phyloP scores from a whole-genome alignment of 2,888 invertebrate genomes.

The Drosophila pseudotakahashii region DNA sequence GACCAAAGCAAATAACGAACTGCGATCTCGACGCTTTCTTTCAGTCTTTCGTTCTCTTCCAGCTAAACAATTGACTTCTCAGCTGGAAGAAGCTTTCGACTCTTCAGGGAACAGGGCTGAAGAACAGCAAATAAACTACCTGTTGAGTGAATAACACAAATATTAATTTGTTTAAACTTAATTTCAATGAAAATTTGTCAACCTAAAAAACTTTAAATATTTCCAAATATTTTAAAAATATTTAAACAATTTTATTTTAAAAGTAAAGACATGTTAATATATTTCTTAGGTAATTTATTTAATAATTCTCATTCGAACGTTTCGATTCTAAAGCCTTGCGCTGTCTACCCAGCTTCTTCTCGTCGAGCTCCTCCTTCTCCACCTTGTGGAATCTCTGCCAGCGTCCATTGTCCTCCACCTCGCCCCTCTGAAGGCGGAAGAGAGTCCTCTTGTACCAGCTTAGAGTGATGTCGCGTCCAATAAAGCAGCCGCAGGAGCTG shows the following conservation, averaged over 20 bases:
- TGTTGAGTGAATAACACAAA: slow-evolving; percentile 1
- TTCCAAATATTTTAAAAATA: not conserved
- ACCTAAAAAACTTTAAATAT: too few species aligned
- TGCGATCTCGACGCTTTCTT: not conserved
- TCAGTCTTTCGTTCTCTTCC: slow-evolving; percentile 22
- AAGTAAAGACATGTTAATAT: not conserved
- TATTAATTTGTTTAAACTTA: too few species aligned
- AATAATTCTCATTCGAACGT: slow-evolving; percentile 9
- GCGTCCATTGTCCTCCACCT: slow-evolving; percentile 68
- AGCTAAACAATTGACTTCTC: not conserved
- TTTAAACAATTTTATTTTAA: too few species aligned
- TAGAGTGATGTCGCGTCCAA: slow-evolving; percentile 80
- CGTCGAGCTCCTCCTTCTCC: slow-evolving; percentile 75
- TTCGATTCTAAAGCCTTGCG: slow-evolving; percentile 46
- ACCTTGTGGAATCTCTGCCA: slow-evolving; percentile 76
- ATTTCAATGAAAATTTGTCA: too few species aligned
- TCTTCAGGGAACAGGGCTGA: slow-evolving; percentile 21
- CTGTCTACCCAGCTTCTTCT: slow-evolving; percentile 67
- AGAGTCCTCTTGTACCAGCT: slow-evolving; percentile 81
- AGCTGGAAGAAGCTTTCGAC: slow-evolving; percentile 34
- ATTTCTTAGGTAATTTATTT: slow-evolving; percentile 8
- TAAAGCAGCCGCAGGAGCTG: slow-evolving; percentile 81
- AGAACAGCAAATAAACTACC: slow-evolving; percentile 4
- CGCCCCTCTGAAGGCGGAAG: slow-evolving; percentile 76
- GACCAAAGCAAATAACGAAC: not conserved